phyloP scores from a whole-genome alignment of 2,888 invertebrate species.

The Metacarcinus magister region DNA sequence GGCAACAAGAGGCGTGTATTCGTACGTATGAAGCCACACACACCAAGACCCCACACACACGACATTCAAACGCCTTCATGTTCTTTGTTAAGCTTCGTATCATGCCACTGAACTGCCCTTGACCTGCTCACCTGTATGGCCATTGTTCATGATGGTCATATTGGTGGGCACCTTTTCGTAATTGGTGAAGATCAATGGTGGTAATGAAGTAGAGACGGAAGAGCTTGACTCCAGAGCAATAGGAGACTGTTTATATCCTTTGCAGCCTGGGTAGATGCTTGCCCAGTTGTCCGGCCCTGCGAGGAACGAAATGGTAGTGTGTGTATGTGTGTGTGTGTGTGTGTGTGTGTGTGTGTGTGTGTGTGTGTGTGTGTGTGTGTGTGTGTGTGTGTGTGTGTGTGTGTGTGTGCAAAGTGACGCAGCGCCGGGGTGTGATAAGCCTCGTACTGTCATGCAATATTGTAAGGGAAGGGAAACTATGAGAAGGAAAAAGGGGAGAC shows the following conservation, averaged over 20 bases:
- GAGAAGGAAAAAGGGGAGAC: too few relatives aligned
- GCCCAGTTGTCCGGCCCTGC: conserved; percentile 40
- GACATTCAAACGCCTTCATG: too few relatives aligned
- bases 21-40: too few relatives aligned
- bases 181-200: neutral
- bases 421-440: neutral
- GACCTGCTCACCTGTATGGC: conserved; percentile 58
- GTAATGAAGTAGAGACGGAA: neutral
- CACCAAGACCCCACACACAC: too few relatives aligned
- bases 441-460: neutral
- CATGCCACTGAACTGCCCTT: neutral
- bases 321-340: too few relatives aligned
- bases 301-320: neutral
- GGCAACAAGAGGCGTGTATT: too few relatives aligned
- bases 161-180: conserved; percentile 40
- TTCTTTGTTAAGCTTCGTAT: neutral
- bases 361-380: too few relatives aligned
- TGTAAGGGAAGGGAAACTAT: neutral
- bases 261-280: neutral
- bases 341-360: too few relatives aligned
- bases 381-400: too few relatives aligned
- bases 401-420: neutral
- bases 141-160: conserved; percentile 65
- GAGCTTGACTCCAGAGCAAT: neutral
- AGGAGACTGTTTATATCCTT: conserved; percentile 44